Evolutionary conservation across 2,797 vertebrate genomes (phyloP).

Genomic region (Oreochromis grahami): DNA sequence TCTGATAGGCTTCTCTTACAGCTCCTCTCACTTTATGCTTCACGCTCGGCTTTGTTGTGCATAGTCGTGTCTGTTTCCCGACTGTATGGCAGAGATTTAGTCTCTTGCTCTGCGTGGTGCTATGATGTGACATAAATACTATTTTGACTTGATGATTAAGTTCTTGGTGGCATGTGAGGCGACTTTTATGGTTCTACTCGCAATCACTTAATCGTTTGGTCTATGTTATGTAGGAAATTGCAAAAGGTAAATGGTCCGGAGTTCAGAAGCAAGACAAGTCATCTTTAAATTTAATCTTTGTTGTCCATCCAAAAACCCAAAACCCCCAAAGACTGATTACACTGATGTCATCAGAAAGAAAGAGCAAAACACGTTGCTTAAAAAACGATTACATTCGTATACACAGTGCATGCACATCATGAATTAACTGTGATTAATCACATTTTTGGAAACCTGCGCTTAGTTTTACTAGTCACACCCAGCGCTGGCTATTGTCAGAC

Average conservation of each 20-base stretch:
- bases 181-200: neutral
- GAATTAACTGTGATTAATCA: neutral
- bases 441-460: neutral
- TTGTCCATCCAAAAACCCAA: neutral
- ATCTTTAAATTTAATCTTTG: neutral
- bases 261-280: neutral
- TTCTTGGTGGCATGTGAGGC: neutral
- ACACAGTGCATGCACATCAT: neutral
- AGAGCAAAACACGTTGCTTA: neutral
- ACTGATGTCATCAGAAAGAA: neutral
- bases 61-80: neutral
- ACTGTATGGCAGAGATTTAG: neutral
- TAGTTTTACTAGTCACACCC: neutral
- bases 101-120: neutral
- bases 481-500: neutral
- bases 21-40: neutral
- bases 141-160: neutral
- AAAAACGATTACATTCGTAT: neutral
- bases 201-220: neutral
- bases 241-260: neutral
- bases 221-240: neutral
- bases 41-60: neutral
- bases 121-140: neutral
- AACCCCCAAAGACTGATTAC: neutral
- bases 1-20: slow-evolving; percentile 32